Evolutionary conservation across 1,140 invertebrate species (phyloP).

Genomic region (Drosophila paulistorum): DNA sequence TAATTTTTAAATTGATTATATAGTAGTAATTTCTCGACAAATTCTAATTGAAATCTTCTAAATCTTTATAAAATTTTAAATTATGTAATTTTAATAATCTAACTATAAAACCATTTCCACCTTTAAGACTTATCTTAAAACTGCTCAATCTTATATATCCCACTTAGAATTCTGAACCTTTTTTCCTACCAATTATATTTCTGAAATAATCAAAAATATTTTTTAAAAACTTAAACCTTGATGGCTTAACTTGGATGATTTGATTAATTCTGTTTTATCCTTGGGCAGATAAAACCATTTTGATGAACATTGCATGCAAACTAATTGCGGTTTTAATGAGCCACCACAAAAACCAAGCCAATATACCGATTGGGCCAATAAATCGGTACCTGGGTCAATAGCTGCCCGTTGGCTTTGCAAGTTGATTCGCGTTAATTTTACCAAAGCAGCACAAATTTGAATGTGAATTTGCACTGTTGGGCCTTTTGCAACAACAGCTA

Average conservation of each 20-base stretch:
- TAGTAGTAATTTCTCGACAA: too few species aligned
- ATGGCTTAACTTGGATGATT: background rate
- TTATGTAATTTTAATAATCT: too few species aligned
- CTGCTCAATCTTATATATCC: too few species aligned
- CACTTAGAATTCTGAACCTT: too few species aligned
- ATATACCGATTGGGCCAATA: conserved; percentile 51
- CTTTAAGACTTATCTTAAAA: too few species aligned
- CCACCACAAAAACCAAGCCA: conserved; percentile 19
- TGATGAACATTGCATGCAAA: conserved; percentile 3
- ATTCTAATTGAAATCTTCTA: too few species aligned
- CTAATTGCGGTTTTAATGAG: conserved; percentile 20
- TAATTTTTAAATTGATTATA: too few species aligned
- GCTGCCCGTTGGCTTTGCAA: conserved; percentile 58
- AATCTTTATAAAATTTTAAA: too few species aligned
- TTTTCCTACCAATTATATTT: too few species aligned
- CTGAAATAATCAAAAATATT: too few species aligned
- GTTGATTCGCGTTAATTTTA: conserved; percentile 73
- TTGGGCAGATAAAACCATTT: background rate
- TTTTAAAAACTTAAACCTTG: background rate
- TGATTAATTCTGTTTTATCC: background rate
- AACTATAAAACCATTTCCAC: too few species aligned
- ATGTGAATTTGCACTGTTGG: conserved; percentile 17
- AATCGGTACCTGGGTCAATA: conserved; percentile 57
- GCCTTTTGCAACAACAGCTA: background rate
- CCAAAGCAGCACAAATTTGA: conserved; percentile 40